Conservation (phyloP, 1,140 invertebrate species). For the Dendroctonus ponderosae region DNA sequence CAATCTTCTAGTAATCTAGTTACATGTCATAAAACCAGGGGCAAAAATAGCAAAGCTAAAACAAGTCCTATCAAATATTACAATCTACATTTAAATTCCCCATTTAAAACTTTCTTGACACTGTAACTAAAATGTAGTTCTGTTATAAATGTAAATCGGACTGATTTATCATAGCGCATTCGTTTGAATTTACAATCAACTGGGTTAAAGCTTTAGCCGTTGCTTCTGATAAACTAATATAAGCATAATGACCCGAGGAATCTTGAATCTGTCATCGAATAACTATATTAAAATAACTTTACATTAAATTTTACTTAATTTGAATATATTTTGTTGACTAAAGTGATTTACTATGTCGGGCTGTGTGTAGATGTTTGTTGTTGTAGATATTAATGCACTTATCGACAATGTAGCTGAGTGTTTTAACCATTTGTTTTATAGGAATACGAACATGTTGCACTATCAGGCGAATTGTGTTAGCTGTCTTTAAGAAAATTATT, state of each 20-base stretch:
- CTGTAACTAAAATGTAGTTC: conserved; percentile 15
- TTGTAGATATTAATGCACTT: background rate
- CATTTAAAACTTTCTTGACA: conserved; percentile 4
- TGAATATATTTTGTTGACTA: conserved; percentile 13
- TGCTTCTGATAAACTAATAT: conserved; percentile 18
- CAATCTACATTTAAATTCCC: background rate
- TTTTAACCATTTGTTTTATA: too few species aligned
- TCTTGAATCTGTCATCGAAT: conserved; percentile 20
- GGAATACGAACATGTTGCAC: too few species aligned
- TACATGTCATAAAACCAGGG: too few species aligned
- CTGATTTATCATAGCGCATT: conserved; percentile 13
- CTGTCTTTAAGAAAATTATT: too few species aligned
- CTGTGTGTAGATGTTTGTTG: background rate
- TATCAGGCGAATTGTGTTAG: too few species aligned
- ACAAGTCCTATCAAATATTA: background rate
- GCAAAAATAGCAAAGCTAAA: too few species aligned
- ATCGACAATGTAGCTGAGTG: too few species aligned
- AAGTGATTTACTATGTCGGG: conserved; percentile 8
- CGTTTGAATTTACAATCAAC: conserved; percentile 14
- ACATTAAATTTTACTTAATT: conserved; percentile 21
- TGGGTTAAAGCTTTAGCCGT: conserved; percentile 3
- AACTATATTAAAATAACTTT: conserved; percentile 22
- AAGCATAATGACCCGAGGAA: conserved; percentile 16
- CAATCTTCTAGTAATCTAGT: too few species aligned
- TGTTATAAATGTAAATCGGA: conserved; percentile 16